A percentile compares a stretch with the other conserved stretches of the same genome.
phyloP scores from a whole-genome alignment of 1,140 invertebrate species.

The Drosophila eugracilis region DNA sequence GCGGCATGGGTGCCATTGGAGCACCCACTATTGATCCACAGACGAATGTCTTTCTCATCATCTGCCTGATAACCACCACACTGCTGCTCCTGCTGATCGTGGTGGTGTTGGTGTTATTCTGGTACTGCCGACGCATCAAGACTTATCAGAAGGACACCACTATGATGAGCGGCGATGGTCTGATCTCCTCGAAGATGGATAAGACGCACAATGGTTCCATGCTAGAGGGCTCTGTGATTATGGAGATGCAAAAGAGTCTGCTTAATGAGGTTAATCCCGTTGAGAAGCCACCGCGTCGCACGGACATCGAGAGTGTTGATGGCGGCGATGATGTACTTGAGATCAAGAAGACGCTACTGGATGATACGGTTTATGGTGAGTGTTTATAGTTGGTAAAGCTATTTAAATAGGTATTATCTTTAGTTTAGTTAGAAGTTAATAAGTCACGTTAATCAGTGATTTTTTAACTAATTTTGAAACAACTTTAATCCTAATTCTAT shows the following conservation, averaged over 20 bases:
- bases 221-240: conserved; percentile 87
- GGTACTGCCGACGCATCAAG: conserved; percentile 87
- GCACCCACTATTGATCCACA: conserved; percentile 69
- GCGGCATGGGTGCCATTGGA: conserved; percentile 61
- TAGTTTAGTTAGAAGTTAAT: too few species aligned
- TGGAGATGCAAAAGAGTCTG: conserved; percentile 92
- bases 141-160: conserved; percentile 86
- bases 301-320: conserved; percentile 89
- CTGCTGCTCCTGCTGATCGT: conserved; percentile 87
- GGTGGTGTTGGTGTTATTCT: conserved; percentile 88
- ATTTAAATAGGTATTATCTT: too few species aligned
- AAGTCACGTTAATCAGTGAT: too few species aligned
- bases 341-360: conserved; percentile 91
- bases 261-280: conserved; percentile 93
- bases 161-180: conserved; percentile 80
- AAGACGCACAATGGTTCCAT: conserved; percentile 87
- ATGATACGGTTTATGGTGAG: conserved; percentile 91
- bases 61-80: conserved; percentile 86
- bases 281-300: conserved; percentile 90
- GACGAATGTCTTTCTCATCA: conserved; percentile 85
- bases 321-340: conserved; percentile 91
- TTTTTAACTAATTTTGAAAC: neutral
- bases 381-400: conserved; percentile 43
- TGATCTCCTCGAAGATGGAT: conserved; percentile 85
- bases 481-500: neutral